A percentile compares a stretch with the other conserved stretches of the same genome.
Conservation (phyloP, 64 coral and sea anemone species). For the Montipora sp. region DNA sequence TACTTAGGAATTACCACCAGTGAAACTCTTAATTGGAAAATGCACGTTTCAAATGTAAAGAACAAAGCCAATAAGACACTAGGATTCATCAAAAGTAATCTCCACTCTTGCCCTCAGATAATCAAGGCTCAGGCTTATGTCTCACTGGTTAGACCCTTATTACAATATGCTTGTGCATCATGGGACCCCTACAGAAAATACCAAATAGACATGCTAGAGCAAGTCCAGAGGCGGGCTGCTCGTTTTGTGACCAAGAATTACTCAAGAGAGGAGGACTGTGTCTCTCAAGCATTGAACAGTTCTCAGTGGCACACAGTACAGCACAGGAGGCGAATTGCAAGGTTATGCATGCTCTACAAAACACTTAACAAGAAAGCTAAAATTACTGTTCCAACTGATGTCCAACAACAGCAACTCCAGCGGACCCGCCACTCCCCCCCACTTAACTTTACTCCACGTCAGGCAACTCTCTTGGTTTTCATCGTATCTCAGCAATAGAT, state of each 20-base stretch:
- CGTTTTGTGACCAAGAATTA: background rate
- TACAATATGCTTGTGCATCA: no score
- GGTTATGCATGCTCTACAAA: background rate
- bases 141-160: no score
- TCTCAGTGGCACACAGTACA: conserved; percentile 4
- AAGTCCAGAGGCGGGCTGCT: background rate
- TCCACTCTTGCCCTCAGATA: background rate
- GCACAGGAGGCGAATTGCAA: background rate
- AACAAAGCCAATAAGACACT: no score
- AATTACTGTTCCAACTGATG: background rate
- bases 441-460: background rate
- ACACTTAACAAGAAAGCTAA: background rate
- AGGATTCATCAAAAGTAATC: background rate
- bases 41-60: no score
- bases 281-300: background rate
- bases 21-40: no score
- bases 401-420: background rate
- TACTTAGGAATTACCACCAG: no score
- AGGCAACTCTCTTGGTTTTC: no score
- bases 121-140: background rate
- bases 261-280: background rate
- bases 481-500: no score
- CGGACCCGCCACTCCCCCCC: background rate
- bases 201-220: background rate
- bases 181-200: no score